Conservation (phyloP, 1,140 invertebrate species). For the Berghia stephanieae region DNA sequence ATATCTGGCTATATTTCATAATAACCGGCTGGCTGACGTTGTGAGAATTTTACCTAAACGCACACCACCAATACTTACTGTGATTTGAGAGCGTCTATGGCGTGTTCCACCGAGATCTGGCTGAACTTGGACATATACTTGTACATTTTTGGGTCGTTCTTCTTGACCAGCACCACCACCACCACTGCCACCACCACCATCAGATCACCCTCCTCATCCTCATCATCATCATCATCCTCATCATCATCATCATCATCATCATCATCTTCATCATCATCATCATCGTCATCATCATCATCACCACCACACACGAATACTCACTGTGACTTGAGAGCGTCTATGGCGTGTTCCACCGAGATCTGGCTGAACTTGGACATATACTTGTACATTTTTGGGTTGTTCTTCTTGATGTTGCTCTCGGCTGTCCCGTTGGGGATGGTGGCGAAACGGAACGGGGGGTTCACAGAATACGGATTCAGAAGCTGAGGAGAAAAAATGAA, state of each 20-base stretch:
- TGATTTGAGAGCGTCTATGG: constrained; percentile 87
- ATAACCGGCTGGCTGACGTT: constrained; percentile 95
- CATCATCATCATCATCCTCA: not conserved
- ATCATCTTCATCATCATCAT: not conserved
- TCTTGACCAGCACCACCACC: too few species aligned
- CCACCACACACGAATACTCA: constrained; percentile 56
- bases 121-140: constrained; percentile 89
- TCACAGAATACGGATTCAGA: constrained; percentile 82
- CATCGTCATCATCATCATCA: not conserved
- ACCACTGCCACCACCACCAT: too few species aligned
- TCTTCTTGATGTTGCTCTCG: constrained; percentile 87
- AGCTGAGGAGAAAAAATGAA: constrained; percentile 69
- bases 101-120: constrained; percentile 82
- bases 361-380: constrained; percentile 92
- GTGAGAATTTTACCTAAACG: constrained; percentile 79
- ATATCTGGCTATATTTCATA: constrained; percentile 83
- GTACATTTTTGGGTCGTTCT: constrained; percentile 86
- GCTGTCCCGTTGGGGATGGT: constrained; percentile 96
- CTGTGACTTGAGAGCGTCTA: constrained; percentile 88
- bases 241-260: not conserved
- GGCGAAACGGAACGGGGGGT: constrained; percentile 95
- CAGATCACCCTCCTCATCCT: too few species aligned
- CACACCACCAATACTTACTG: constrained; percentile 78
- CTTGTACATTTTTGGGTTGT: constrained; percentile 83
- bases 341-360: constrained; percentile 85